Percentiles rank a stretch among this genome's conserved stretches.
Conservation (phyloP, 2,888 invertebrate genomes). For the Drosophila buzzatii region DNA sequence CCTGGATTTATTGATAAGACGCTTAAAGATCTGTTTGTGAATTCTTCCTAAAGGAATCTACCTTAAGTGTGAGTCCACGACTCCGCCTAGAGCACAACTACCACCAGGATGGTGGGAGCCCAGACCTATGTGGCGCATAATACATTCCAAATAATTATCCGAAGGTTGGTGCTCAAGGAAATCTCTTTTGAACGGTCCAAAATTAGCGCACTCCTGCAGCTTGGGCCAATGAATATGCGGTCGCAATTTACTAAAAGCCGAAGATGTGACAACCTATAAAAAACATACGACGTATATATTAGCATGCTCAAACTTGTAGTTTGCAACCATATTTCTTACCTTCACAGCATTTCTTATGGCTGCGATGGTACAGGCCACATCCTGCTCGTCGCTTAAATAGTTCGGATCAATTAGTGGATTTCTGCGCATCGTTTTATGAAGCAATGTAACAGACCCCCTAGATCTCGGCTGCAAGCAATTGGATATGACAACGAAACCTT, state of each 20-base stretch:
- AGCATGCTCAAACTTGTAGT: not conserved
- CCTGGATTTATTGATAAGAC: conserved; percentile 82
- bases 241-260: conserved; percentile 87
- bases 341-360: conserved; percentile 88
- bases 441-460: conserved; percentile 88
- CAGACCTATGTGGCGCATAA: conserved; percentile 88
- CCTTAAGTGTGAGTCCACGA: conserved; percentile 90
- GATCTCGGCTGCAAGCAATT: conserved; percentile 90
- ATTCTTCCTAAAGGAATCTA: conserved; percentile 65
- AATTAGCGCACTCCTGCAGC: conserved; percentile 87
- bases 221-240: conserved; percentile 89
- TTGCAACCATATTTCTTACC: conserved; percentile 29
- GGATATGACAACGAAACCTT: conserved; percentile 89
- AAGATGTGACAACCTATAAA: conserved; percentile 85
- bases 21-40: not conserved
- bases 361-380: conserved; percentile 88
- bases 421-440: conserved; percentile 86
- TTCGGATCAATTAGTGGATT: conserved; percentile 91
- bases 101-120: conserved; percentile 93
- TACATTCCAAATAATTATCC: conserved; percentile 88
- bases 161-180: conserved; percentile 81
- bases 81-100: conserved; percentile 91
- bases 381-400: conserved; percentile 88
- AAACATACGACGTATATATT: conserved; percentile 51
- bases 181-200: conserved; percentile 86